phyloP scores from a whole-genome alignment of 2,797 vertebrate genomes.

The Kryptolebias ocellatus region DNA sequence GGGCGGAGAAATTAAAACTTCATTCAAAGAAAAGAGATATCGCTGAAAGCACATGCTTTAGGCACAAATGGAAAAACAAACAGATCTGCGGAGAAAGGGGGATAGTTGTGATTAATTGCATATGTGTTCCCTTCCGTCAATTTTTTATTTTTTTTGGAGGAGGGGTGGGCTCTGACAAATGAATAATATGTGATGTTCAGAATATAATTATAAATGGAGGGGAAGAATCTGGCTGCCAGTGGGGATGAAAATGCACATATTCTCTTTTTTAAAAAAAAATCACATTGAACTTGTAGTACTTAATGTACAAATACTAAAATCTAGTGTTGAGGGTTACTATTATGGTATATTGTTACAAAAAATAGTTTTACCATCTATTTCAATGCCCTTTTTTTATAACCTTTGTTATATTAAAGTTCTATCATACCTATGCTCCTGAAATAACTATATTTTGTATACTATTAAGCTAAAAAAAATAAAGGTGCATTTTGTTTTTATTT shows the following conservation, averaged over 20 bases:
- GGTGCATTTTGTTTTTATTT: no score
- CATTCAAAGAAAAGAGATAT: conserved; percentile 35
- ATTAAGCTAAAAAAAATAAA: no score
- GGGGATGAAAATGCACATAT: conserved; percentile 24
- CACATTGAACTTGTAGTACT: conserved; percentile 11
- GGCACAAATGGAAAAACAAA: conserved; percentile 37
- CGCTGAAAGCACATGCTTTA: conserved; percentile 34
- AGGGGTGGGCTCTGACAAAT: conserved; percentile 50
- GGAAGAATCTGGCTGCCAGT: conserved; percentile 37
- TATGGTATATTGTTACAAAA: no score
- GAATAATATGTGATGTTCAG: conserved; percentile 58
- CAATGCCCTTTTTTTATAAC: no score
- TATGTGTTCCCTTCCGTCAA: conserved; percentile 53
- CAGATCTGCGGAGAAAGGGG: conserved; percentile 27
- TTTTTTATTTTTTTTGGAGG: background rate
- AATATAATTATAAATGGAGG: conserved; percentile 65
- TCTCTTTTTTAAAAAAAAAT: conserved; percentile 29
- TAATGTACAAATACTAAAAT: no score
- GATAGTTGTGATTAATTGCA: conserved; percentile 64
- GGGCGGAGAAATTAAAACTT: conserved; percentile 48
- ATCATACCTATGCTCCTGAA: no score
- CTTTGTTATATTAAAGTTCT: no score
- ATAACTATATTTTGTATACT: no score
- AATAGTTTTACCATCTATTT: no score
- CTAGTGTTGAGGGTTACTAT: no score